Evolutionary conservation across 2,797 vertebrate species (phyloP), one percentile per base, ranked within the genome.

Genomic region (Adelosebastes latens): DNA sequence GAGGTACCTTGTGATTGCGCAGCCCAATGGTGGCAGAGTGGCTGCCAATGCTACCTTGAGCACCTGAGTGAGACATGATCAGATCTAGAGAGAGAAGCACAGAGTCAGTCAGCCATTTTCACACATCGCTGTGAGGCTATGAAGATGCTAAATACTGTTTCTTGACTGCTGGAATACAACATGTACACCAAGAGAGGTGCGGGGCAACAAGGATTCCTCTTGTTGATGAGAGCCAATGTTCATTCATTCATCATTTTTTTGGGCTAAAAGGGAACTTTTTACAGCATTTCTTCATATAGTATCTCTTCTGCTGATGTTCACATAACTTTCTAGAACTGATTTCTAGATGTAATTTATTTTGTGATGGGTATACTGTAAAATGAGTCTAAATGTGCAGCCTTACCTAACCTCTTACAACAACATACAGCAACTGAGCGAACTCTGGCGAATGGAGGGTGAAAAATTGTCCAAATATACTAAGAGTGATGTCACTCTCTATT

Each of bases 51-150:
- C 95, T 96, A 72, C 96, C 96, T 72, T 96, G 96, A 86, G 95
- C 94, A 91, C 95, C 96, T 62, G 95, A 96, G 90, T 96, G 96
- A 93, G 96, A 97, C 96, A 97, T 97, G 90, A 86, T 93, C 65
- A 72, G 87, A 85, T 92, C 93, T 94, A 52, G 25, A 62, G 25
- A 86, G 59, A 67, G 76, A 78, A 58, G 67, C 4, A 88, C 5
- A 87, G 59, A 74, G 24, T 75, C 24, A 75, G 16, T 29, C 46
- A 64, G 25, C 1, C 20, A 42, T 59, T 69, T 77, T 29, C n/a
- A 62, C 31, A 63, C 2, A 31, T 75, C 63, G 0, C 2, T 22
- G 53, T n/a, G 25, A 14, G 20, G 5, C 22, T 31, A 46, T 10
- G 14, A 31, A 16, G 32, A 77, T 1, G 20, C 10, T 58, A 3